Evolutionary conservation across 2,113 vertebrate species (phyloP), one percentile per base, ranked within the genome.

Genomic region (Arizona elegans): DNA sequence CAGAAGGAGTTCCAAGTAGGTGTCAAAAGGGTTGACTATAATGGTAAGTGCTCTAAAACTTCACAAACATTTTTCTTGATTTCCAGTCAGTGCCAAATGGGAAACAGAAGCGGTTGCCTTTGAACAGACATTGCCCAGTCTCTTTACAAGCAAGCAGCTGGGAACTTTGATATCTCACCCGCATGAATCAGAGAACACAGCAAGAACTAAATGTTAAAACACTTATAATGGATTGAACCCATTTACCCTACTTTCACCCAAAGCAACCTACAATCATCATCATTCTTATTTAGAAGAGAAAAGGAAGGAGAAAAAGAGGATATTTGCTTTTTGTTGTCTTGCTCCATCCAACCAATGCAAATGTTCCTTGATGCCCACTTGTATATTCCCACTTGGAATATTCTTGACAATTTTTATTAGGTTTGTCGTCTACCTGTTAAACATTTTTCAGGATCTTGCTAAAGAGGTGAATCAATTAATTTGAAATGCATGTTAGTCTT

Each of bases 391-490:
- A 96, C 96, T 92, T 97, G 86, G 38, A 54, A 96, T 86, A 94
- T 95, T 95, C 52, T 92, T 95, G 95, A 53, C 19, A 93, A 95
- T 59, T 94, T 90, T 90, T 58, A 92, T 58, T 91, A 86, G 94
- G 52, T 70, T 52, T 90, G 38, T 90, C 87, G 95, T 93, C 92
- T 91, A 96, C 94, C 87, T 95, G 90, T 95, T 96, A 94, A 15
- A 93, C 93, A 93, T 91, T 96, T 94, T 96, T 93, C 54, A 96
- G 93, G 65, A 96, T 94, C 58, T 91, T 65, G 96, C 93, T 91
- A 47, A 90, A 96, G 75, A 95, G 86, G 92, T 94, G 95, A 96
- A 95, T 95, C 92, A 96, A 96, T 96, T 96, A 96, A 92, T 89
- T 94, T 96, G 58, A 97, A 96, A 96, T 90, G 53, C 62, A 92